Base-by-base conservation (phyloP, 2,797 vertebrate genomes). In the Ctenopoma multispine region DNA sequence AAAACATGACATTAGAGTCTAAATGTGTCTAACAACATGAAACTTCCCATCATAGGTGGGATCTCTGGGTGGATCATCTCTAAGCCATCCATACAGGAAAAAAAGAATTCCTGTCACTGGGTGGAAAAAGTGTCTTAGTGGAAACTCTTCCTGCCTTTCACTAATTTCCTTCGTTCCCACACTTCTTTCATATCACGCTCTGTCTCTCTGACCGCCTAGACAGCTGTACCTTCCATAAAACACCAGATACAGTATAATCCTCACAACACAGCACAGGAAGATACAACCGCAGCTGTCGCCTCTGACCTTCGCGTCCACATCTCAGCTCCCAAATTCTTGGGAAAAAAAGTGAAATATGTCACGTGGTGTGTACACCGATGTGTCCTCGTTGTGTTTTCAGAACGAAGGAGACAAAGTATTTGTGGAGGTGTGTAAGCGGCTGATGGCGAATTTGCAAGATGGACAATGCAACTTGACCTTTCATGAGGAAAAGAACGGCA, bases 141-240 rank as follows among this genome's bases (percentile, higher is more conserved):
- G 57, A 55, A 86, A 80, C 73, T 46, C 74, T 85, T 90, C 89
- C 86, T 89, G 84, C 57, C 79, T 84, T 89, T 84, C 70, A 81
- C 82, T 80, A 1, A 60, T 74, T 89, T 90, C 90, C 87, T 82
- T 64, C 12, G 49, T 92, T 92, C 84, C 82, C 88, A 88, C 87
- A 85, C 31, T 69, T 67, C 78, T 64, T 75, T 64, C 20, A 51
- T 54, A 58, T 3, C 54, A 57, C 15, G 64, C 24, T 8, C 20
- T 12, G 29, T n/a, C 21, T 57, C 13, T 53, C 21, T 40, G 40
- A 10, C 24, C 11, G 41, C 29, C 29, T 18, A 4, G 1, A 0
- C 54, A 79, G 63, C 59, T 43, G 44, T 11, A 34, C 9, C n/a
- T 43, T 70, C 59, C 54, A 50, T 68, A 62, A 70, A 8, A 41